Evolutionary conservation across 2,888 invertebrate genomes (phyloP).

Genomic region (Biston betularia): DNA sequence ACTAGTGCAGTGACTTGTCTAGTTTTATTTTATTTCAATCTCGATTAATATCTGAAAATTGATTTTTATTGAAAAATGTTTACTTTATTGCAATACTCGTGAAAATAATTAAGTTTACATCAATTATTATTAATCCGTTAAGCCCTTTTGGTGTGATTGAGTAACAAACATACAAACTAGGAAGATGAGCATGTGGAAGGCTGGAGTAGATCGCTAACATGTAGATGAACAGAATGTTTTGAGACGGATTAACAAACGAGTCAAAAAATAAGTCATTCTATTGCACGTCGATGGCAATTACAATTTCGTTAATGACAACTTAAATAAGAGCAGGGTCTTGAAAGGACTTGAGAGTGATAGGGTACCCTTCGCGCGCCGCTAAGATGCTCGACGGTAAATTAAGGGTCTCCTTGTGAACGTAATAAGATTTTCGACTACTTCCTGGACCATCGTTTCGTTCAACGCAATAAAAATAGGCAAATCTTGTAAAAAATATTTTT

Average conservation of each 20-base stretch:
- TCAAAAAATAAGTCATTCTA: constrained; percentile 11
- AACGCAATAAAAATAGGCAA: constrained; percentile 36
- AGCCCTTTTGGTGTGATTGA: no score
- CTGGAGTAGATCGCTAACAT: not conserved
- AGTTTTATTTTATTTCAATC: no score
- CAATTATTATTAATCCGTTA: no score
- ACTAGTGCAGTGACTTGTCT: no score
- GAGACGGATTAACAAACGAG: not conserved
- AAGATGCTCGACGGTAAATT: constrained; percentile 50
- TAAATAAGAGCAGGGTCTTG: constrained; percentile 33
- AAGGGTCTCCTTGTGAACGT: constrained; percentile 52
- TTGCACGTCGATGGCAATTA: constrained; percentile 7
- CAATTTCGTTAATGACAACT: constrained; percentile 35
- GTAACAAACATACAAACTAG: no score
- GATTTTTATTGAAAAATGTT: no score
- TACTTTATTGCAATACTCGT: no score
- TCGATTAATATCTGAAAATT: no score
- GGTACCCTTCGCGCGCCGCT: constrained; percentile 33
- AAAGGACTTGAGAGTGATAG: constrained; percentile 40
- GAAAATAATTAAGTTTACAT: no score
- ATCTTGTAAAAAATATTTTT: constrained; percentile 9
- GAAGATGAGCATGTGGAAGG: no score
- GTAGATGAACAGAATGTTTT: not conserved
- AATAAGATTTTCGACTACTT: constrained; percentile 55
- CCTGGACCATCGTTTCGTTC: constrained; percentile 43